Conservation (phyloP, 2,888 invertebrate species). For the Melinaea marsaeus region DNA sequence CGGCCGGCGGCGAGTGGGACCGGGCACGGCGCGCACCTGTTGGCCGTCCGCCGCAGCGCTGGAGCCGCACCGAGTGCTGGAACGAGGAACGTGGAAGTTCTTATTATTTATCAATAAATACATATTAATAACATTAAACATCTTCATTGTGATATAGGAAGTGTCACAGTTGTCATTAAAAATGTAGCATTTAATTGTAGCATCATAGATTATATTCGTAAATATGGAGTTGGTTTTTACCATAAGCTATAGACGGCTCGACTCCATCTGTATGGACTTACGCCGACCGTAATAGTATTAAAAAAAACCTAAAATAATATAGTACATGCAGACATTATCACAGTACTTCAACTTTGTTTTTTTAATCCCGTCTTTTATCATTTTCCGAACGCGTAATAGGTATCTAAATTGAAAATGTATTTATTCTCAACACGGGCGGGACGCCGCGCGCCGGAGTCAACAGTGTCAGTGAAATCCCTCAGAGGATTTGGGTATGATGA, state of each 20-base stretch:
- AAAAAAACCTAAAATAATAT: no score
- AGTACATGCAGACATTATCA: no score
- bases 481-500: slow-evolving; percentile 21
- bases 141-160: no score
- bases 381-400: not conserved
- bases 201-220: no score
- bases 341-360: no score
- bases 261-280: no score
- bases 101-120: not conserved
- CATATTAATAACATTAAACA: no score
- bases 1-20: slow-evolving; percentile 52
- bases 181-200: no score
- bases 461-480: slow-evolving; percentile 24
- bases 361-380: not conserved
- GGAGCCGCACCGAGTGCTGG: not conserved
- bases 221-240: no score
- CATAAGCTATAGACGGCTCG: no score
- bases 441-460: slow-evolving; percentile 14
- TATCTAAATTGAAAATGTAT: slow-evolving; percentile 6
- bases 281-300: no score
- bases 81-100: not conserved
- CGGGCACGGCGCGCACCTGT: slow-evolving; percentile 55
- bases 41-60: slow-evolving; percentile 37
- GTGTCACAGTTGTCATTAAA: no score
- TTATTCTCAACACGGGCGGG: slow-evolving; percentile 2